These are phyloP conservation scores for Dryoscopus gambensis DNA, from an alignment of 2,113 vertebrate species.

Conservation along the genomic window DNA sequence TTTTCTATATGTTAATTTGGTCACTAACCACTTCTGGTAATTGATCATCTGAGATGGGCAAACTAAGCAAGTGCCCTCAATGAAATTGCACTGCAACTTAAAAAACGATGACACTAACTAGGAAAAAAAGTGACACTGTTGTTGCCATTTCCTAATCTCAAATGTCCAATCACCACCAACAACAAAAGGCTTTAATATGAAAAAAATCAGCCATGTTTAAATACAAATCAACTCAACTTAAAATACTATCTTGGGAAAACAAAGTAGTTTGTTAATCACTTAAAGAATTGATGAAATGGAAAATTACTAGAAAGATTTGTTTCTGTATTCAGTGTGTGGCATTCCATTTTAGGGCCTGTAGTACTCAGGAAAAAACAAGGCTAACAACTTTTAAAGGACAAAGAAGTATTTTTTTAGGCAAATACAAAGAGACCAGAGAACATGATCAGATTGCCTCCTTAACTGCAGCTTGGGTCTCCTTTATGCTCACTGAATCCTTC, in stretches of 20 bases:
- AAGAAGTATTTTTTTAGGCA: not conserved
- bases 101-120: not conserved
- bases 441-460: not conserved
- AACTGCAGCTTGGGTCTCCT: not conserved
- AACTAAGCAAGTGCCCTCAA: not conserved
- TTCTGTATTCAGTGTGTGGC: not conserved
- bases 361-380: not conserved
- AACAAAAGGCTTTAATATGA: not conserved
- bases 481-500: not conserved
- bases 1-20: not conserved
- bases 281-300: not conserved
- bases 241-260: not conserved
- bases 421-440: not conserved
- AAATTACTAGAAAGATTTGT: not conserved
- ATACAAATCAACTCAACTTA: not conserved
- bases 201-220: not conserved
- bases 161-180: not conserved
- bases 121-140: not conserved
- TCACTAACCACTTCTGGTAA: not conserved
- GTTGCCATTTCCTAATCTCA: not conserved
- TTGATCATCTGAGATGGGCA: not conserved
- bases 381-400: not conserved
- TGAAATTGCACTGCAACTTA: not conserved
- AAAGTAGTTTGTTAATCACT: not conserved
- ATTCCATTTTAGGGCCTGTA: not conserved